Evolutionary conservation across 2,797 vertebrate species (phyloP).

Genomic region (Enteromius unitaeniatus): DNA sequence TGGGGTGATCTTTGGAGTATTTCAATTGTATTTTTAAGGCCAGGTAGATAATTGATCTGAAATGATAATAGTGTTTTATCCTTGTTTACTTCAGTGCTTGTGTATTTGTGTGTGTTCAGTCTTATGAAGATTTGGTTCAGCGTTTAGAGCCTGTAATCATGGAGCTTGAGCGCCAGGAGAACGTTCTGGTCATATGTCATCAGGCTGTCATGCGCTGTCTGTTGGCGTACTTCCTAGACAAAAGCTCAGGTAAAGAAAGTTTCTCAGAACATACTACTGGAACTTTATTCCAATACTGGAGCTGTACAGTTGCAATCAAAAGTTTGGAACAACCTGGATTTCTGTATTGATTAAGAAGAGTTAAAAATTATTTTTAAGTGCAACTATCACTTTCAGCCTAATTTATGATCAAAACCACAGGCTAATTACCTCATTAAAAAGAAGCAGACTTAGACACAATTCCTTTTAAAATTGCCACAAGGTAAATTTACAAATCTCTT

Average conservation of each 20-base stretch:
- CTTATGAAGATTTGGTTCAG: conserved; percentile 93
- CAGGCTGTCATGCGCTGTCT: conserved; percentile 94
- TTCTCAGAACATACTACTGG: background rate
- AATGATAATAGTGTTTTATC: background rate
- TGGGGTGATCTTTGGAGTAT: no score
- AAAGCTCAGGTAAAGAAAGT: conserved; percentile 79
- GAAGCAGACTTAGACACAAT: no score
- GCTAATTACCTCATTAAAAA: no score
- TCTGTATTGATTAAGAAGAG: background rate
- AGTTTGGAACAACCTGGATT: background rate
- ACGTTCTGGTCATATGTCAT: conserved; percentile 91
- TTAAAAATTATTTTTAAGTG: no score
- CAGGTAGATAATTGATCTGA: no score
- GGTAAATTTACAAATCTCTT: no score
- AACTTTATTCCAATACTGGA: background rate
- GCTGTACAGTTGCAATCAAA: background rate
- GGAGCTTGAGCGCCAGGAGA: conserved; percentile 95
- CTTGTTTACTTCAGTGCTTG: background rate
- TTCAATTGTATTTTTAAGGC: no score
- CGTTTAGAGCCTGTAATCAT: conserved; percentile 94
- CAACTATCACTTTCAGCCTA: no score
- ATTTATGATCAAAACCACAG: no score
- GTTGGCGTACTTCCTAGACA: conserved; percentile 93
- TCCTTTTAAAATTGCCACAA: no score
- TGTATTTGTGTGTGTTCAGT: conserved; percentile 71